Evolutionary conservation across 2,888 invertebrate genomes (phyloP), one percentile per base, ranked within the genome.

Genomic region (Drosophila rellima): DNA sequence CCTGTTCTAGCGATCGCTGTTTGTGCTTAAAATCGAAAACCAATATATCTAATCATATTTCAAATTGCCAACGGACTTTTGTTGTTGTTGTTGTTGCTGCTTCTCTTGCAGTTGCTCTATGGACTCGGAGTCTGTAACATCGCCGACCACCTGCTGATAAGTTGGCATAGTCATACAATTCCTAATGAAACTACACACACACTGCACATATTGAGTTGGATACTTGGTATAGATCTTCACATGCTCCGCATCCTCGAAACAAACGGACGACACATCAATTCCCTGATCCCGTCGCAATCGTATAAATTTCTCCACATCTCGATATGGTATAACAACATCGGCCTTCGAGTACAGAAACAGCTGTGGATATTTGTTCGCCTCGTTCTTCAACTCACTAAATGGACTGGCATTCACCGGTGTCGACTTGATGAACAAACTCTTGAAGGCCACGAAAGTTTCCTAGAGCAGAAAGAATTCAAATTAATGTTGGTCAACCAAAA

Each of bases 191-290:
- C 92, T 93, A 87, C 94, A 94, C 33, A 95, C 94, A 60, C 94
- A 94, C 69, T 94, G 93, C 13, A 94, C 93, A 83, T 95, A 95
- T 70, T 94, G 94, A 47, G 94, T 93, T 40, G 94, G 94, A 89
- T 96, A 94, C 66, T 94, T 93, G 13, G 94, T 93, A 73, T 94
- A 94, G 89, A 96, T 96, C 82, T 95, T 95, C 0, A 96, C 96
- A 91, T 96, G 96, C n/a, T 95, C 94, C 10, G 96, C 96, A 84
- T 95, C 94, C 62, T 95, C 94, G 91, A 95, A 96, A 65, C 95
- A 94, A 37, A 95, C 93, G 31, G 94, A 93, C 20, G 94, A 93
- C 0, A 95, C 95, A 67, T 94, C 92, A 0, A 95, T 94, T 8
- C 95, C 95, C 44, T 94, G 92, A 60, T 93, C 92, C 62, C 94